A percentile compares a stretch with the other conserved stretches of the same genome.
These are phyloP conservation scores for Megaceryle alcyon DNA, from an alignment of 2,797 vertebrate species.

Conservation along the genomic window DNA sequence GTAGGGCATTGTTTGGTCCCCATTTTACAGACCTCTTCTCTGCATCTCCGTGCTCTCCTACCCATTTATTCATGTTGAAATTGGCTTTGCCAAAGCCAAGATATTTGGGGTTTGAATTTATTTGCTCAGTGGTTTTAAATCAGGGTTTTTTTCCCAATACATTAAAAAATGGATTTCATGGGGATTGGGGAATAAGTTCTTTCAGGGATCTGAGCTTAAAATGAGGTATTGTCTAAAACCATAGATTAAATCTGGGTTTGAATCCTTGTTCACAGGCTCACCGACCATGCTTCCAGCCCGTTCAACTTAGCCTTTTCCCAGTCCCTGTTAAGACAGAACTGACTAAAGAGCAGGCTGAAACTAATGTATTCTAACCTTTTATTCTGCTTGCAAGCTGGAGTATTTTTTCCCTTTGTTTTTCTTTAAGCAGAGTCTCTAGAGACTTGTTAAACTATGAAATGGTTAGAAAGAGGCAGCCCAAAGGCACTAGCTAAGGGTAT, in stretches of 20 bases:
- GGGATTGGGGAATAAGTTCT: not conserved
- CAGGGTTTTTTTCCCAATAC: not conserved
- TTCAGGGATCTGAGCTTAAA: not conserved
- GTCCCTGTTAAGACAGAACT: not conserved
- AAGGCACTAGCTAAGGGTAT: not conserved
- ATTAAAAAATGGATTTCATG: not conserved
- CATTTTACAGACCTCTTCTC: not conserved
- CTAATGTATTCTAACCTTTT: not conserved
- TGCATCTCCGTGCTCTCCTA: accelerated
- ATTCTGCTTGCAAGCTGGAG: not conserved
- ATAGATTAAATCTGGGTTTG: not conserved
- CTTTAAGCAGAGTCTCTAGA: slow-evolving; percentile 12
- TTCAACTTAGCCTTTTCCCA: not conserved
- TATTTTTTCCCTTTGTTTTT: slow-evolving; percentile 51
- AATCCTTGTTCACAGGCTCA: not conserved
- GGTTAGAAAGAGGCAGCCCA: slow-evolving; percentile 9
- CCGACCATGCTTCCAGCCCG: not conserved
- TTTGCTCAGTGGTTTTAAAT: not conserved
- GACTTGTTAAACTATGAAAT: slow-evolving; percentile 44
- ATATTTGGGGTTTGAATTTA: not conserved
- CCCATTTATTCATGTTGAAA: not conserved
- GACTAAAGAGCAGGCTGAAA: not conserved
- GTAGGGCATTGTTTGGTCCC: not conserved
- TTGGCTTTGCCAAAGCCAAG: not conserved
- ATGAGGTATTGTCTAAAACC: not conserved